Evolutionary conservation across 2,888 invertebrate species (phyloP).

Genomic region (Torymus tubicola): DNA sequence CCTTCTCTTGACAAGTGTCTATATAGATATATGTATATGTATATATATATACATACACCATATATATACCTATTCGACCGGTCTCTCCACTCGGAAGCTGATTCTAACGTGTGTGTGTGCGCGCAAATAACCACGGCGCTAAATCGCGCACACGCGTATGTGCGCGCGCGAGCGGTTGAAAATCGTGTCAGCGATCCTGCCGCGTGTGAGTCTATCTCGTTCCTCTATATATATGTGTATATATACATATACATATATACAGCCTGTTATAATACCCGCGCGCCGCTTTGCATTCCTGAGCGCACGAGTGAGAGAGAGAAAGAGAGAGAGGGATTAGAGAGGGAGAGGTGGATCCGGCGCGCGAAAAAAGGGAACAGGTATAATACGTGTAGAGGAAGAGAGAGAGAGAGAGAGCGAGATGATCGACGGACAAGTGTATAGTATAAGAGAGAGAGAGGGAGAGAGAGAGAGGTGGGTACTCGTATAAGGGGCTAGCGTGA

Average conservation of each 20-base stretch:
- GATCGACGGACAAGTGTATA: slow-evolving; percentile 3
- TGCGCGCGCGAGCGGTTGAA: slow-evolving; percentile 19
- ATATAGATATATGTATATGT: no score
- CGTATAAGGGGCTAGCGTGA: neutral
- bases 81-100: no score
- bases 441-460: slow-evolving; percentile 37
- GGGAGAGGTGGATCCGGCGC: neutral
- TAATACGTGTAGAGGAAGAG: neutral
- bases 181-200: slow-evolving; percentile 23
- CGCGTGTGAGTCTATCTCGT: no score
- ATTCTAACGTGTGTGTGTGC: neutral
- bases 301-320: neutral
- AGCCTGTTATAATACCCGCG: neutral
- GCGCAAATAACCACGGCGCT: slow-evolving; percentile 16
- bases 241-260: neutral
- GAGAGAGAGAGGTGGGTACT: slow-evolving; percentile 50
- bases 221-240: neutral
- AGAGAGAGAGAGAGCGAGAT: slow-evolving; percentile 14
- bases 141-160: no score
- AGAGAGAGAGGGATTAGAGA: slow-evolving; percentile 27
- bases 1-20: no score
- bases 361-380: slow-evolving; percentile 4
- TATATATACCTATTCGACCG: no score
- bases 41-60: no score
- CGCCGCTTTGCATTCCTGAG: slow-evolving; percentile 1